Conservation (phyloP, 2,113 vertebrate species). For the Nyctereutes procyonoides region DNA sequence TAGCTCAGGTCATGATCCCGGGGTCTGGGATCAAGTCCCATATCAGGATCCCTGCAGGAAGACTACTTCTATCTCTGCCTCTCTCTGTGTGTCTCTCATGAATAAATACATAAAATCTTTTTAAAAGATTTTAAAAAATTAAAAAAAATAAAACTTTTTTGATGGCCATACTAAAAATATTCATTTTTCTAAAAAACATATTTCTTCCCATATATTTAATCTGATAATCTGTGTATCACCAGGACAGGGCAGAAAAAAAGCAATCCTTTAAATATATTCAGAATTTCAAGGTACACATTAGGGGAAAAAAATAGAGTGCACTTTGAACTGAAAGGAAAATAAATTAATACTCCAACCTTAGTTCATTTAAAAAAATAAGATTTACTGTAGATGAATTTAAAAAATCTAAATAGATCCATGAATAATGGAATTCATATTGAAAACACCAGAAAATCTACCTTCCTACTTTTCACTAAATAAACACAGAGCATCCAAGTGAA, state of each 20-base stretch:
- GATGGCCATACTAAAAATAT: neutral
- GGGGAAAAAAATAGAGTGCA: neutral
- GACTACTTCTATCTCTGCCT: too few relatives aligned
- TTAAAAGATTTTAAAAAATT: too few relatives aligned
- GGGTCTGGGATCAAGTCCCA: too few relatives aligned
- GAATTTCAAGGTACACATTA: neutral
- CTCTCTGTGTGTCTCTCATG: too few relatives aligned
- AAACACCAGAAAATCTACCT: neutral
- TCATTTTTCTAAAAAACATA: neutral
- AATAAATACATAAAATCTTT: too few relatives aligned
- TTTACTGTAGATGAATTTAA: neutral
- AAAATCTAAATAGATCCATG: neutral
- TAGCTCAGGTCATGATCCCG: too few relatives aligned
- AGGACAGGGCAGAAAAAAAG: neutral
- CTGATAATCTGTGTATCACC: neutral
- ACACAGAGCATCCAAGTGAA: neutral
- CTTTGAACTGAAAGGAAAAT: constrained; percentile 29
- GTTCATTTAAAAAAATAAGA: neutral
- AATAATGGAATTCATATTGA: neutral
- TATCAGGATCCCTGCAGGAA: too few relatives aligned
- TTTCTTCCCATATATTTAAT: neutral
- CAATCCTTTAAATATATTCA: neutral
- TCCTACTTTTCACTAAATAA: constrained; percentile 14
- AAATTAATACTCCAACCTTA: neutral
- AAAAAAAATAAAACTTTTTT: neutral